These are phyloP conservation scores for Condylura cristata DNA, from an alignment of 2,113 vertebrate genomes.

Conservation along the genomic window DNA sequence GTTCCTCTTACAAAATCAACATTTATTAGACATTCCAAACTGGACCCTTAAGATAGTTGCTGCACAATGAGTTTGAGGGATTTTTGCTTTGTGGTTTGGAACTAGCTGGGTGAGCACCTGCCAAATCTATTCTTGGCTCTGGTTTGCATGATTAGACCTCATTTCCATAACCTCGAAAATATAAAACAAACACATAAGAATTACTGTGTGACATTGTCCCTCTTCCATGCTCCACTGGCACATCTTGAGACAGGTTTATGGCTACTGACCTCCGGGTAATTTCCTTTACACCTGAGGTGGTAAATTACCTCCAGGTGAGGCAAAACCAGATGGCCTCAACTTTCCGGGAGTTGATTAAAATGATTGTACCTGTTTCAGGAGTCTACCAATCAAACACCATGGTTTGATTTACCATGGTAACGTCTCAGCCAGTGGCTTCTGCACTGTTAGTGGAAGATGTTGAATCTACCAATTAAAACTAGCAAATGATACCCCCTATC, in stretches of 20 bases:
- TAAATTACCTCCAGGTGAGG: slow-evolving; percentile 79
- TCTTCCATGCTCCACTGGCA: background rate
- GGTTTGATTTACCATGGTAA: slow-evolving; percentile 81
- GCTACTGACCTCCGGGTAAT: slow-evolving; percentile 67
- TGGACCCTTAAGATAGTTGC: background rate
- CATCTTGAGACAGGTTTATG: slow-evolving; percentile 45
- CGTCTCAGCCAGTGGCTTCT: slow-evolving; percentile 72
- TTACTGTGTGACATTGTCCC: slow-evolving; percentile 25
- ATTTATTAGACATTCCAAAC: background rate
- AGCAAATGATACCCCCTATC: slow-evolving; percentile 70
- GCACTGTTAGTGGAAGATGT: slow-evolving; percentile 41
- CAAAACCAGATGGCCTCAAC: slow-evolving; percentile 75
- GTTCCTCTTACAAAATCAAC: background rate
- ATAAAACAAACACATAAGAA: slow-evolving; percentile 61
- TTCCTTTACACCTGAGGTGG: slow-evolving; percentile 67
- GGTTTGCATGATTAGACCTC: slow-evolving; percentile 48
- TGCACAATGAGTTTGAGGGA: background rate
- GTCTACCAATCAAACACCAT: slow-evolving; percentile 63
- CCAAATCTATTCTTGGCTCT: slow-evolving; percentile 61
- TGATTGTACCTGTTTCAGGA: slow-evolving; percentile 65
- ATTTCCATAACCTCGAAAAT: slow-evolving; percentile 41
- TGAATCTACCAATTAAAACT: slow-evolving; percentile 76
- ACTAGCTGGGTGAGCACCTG: slow-evolving; percentile 30
- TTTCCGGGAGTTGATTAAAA: slow-evolving; percentile 71
- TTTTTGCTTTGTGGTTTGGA: slow-evolving; percentile 38